A percentile compares a stretch with the other conserved stretches of the same genome.
These are phyloP conservation scores for Periophthalmus modestus DNA, from an alignment of 2,113 vertebrate genomes.

Conservation along the genomic window DNA sequence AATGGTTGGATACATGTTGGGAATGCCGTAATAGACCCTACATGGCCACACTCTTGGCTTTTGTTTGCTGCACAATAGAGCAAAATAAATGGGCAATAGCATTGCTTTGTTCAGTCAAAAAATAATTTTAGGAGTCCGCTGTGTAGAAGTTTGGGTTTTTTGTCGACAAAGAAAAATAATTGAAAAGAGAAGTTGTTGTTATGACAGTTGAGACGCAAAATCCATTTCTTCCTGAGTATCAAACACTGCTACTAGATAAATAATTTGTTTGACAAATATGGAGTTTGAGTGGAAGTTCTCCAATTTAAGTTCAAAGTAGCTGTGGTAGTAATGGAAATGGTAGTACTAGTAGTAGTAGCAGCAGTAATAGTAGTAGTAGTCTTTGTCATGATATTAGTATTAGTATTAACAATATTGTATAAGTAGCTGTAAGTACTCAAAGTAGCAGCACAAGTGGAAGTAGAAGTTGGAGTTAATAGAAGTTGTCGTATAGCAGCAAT, in stretches of 20 bases:
- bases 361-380: neutral
- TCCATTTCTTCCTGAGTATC: neutral
- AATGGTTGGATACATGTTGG: constrained; percentile 8
- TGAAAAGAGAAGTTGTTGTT: neutral
- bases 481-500: neutral
- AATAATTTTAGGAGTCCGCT: constrained; percentile 4
- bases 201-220: neutral
- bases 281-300: neutral
- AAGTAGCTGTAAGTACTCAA: too few relatives aligned
- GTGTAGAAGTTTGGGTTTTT: constrained; percentile 3
- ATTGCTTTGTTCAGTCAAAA: constrained; percentile 19
- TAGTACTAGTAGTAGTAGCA: neutral
- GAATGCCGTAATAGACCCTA: neutral
- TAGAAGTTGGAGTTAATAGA: neutral
- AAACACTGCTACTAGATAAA: neutral
- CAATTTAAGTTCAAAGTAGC: neutral
- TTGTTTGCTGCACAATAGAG: constrained; percentile 31
- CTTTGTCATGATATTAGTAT: neutral
- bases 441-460: neutral
- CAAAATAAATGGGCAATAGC: constrained; percentile 5
- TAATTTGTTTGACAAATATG: neutral
- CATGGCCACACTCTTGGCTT: constrained; percentile 12
- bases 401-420: neutral
- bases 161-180: constrained; percentile 4
- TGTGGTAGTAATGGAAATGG: too few relatives aligned